Base-by-base conservation (phyloP, 2,888 invertebrate species). In the Spodoptera littoralis region DNA sequence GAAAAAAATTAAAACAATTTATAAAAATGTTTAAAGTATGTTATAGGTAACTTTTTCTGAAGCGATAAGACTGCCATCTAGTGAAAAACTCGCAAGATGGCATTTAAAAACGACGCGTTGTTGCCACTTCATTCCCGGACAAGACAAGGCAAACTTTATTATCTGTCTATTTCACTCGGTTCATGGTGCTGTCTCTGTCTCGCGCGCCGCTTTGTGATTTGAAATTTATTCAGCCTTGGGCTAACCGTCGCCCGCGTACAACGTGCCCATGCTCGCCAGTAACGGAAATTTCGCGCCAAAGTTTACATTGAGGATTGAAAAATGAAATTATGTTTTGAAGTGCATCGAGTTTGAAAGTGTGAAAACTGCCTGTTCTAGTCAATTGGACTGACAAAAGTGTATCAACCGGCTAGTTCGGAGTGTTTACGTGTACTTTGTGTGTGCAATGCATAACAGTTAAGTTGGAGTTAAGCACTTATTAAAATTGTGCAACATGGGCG, bases 401-500 rank as follows among this genome's bases (percentile, higher is more conserved):
- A 74, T 73, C 56, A 50, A 36, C 12, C 65, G 73, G 76, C 76
- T 77, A 55, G 72, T 72, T 36, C 73, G 75, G 77, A 74, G 82
- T 82, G 83, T 82, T 76, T 79, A 80, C 81, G 80, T 73, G 77
- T 80, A 74, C 73, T 80, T 84, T 88, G 88, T 84, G 83, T 80
- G 73, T 75, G 75, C 68, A 70, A 81, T 84, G 81, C 79, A 83
- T 86, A 84, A 88, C 88, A 85, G 86, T 88, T 89, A 87, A 88
- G 88, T 88, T 88, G 82, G 76, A 87, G 87, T 88, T 87, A 86
- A 88, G 85, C 81, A 81, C 84, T 84, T 81, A 72, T 76, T 82
- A 82, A 84, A 83, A 84, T 83, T 81, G 85, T 88, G 78, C 83
- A 90, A 89, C 81, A 92, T 93, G 93, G 91, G 90, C 85, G 90